Conservation (phyloP, 2,113 vertebrate genomes). For the Seriola rivoliana region DNA sequence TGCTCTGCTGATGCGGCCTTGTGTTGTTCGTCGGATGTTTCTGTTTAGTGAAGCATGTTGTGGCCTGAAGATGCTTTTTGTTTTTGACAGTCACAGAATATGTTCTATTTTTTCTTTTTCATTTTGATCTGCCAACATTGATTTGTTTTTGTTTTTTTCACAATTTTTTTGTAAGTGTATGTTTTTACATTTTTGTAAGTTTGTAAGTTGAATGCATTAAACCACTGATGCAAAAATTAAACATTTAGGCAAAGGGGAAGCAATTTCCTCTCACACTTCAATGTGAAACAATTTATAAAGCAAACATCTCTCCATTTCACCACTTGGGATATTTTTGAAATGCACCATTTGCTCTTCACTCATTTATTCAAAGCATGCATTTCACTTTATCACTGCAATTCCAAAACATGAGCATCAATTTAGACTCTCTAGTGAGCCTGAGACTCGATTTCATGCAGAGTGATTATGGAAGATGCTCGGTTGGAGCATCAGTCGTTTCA, state of each 20-base stretch:
- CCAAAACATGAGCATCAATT: conserved; percentile 60
- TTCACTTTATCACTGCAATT: conserved; percentile 58
- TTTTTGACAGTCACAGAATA: conserved; percentile 20
- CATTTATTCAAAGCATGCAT: conserved; percentile 68
- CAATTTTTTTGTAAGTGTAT: background rate
- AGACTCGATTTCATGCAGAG: conserved; percentile 64
- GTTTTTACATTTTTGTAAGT: conserved; percentile 3
- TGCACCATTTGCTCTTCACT: conserved; percentile 37
- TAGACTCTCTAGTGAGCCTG: conserved; percentile 43
- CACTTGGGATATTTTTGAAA: conserved; percentile 48
- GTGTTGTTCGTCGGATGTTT: conserved; percentile 56
- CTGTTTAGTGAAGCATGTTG: conserved; percentile 69
- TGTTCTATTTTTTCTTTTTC: background rate
- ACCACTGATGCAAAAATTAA: conserved; percentile 11
- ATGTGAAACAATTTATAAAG: conserved; percentile 46
- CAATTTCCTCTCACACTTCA: conserved; percentile 16
- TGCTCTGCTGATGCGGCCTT: conserved; percentile 48
- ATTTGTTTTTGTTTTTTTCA: conserved; percentile 17
- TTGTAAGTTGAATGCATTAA: conserved; percentile 17
- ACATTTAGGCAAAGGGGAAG: conserved; percentile 20
- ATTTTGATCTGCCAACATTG: conserved; percentile 9
- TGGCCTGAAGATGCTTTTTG: conserved; percentile 37
- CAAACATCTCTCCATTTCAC: conserved; percentile 15
- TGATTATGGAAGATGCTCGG: conserved; percentile 44
- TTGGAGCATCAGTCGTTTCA: conserved; percentile 35